Evolutionary conservation across 2,888 invertebrate species (phyloP).

Genomic region (Xylota segnis): DNA sequence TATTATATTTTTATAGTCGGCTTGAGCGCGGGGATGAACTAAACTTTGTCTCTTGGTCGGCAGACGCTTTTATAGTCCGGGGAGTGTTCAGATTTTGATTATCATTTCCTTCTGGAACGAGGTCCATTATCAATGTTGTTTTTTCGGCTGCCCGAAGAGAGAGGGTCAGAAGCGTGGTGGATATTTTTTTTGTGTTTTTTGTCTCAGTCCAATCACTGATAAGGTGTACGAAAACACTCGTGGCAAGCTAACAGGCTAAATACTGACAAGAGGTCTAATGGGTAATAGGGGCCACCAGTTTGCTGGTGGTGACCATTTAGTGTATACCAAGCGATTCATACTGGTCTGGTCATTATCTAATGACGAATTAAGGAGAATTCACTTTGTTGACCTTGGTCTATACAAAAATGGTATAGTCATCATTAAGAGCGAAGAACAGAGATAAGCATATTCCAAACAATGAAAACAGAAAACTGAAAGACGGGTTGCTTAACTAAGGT

Average conservation of each 20-base stretch:
- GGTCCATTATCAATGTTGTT: constrained; percentile 29
- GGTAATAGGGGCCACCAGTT: neutral
- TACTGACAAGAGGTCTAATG: neutral
- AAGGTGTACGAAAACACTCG: constrained; percentile 11
- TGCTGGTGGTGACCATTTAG: neutral
- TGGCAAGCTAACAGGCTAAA: neutral
- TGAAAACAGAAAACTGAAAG: neutral
- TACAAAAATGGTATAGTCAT: neutral
- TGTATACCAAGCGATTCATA: neutral
- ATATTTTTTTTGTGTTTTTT: neutral
- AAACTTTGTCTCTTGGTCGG: constrained; percentile 34
- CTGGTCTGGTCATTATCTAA: neutral
- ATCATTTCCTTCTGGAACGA: constrained; percentile 12
- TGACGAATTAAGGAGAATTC: neutral
- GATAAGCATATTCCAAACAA: neutral
- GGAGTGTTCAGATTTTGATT: constrained; percentile 12
- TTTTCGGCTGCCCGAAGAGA: constrained; percentile 18
- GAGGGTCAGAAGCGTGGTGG: constrained; percentile 24
- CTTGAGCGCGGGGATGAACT: constrained; percentile 22
- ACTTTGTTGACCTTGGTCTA: neutral
- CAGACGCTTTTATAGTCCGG: constrained; percentile 43
- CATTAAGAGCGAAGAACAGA: too few relatives aligned
- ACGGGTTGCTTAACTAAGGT: too few relatives aligned
- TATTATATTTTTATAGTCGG: constrained; percentile 8
- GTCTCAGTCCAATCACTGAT: neutral